These are phyloP conservation scores for Pagetopsis macropterus DNA, from an alignment of 2,797 vertebrate genomes.

Conservation along the genomic window DNA sequence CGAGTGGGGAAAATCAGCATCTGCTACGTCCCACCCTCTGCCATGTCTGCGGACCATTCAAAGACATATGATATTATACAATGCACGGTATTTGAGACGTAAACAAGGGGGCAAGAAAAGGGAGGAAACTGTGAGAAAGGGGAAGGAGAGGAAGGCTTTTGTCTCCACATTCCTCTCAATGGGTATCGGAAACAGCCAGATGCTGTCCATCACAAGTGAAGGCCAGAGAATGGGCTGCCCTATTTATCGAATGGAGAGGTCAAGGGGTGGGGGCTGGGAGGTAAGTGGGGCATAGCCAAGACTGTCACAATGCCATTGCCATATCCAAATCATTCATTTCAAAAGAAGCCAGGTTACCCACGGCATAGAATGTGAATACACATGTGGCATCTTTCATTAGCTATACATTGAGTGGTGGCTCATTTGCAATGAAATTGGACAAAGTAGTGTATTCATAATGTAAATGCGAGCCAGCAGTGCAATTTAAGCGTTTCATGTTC, in stretches of 20 bases:
- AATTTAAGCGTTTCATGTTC: conserved; percentile 15
- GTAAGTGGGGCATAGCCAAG: conserved; percentile 43
- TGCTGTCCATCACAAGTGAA: conserved; percentile 73
- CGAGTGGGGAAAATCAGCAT: conserved; percentile 71
- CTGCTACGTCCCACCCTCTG: conserved; percentile 64
- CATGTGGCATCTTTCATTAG: neutral
- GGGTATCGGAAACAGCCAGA: conserved; percentile 71
- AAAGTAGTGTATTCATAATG: conserved; percentile 3
- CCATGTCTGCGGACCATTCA: conserved; percentile 52
- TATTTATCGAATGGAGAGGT: conserved; percentile 75
- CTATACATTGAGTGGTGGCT: neutral
- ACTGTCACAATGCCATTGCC: conserved; percentile 43
- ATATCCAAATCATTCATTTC: conserved; percentile 29
- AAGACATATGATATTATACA: conserved; percentile 67
- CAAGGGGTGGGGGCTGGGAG: conserved; percentile 43
- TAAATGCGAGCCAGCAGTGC: conserved; percentile 17
- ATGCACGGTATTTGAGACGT: conserved; percentile 41
- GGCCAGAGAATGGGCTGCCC: conserved; percentile 66
- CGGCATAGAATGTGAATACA: neutral
- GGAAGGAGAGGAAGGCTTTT: conserved; percentile 60
- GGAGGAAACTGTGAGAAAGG: conserved; percentile 61
- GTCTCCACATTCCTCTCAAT: conserved; percentile 70
- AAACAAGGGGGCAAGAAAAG: conserved; percentile 50
- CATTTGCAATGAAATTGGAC: conserved; percentile 2
- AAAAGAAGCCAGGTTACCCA: conserved; percentile 14